These are phyloP conservation scores for Phrynocephalus forsythii DNA, from an alignment of 2,797 vertebrate genomes.

Conservation along the genomic window DNA sequence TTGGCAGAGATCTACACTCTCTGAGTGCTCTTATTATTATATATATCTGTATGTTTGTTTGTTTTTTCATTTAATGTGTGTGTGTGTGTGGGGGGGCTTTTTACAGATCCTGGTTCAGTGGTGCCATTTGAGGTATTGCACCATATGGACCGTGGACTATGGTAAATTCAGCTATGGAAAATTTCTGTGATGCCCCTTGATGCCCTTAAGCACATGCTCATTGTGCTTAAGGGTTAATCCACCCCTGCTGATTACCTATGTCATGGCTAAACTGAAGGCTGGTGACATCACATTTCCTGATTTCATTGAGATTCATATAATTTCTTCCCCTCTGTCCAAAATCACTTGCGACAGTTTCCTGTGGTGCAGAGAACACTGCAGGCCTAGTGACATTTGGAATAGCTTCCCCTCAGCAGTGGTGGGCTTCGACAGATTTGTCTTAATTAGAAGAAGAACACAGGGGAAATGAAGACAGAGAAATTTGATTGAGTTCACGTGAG, in stretches of 20 bases:
- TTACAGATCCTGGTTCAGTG: no score
- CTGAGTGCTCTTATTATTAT: no score
- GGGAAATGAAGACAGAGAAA: slow-evolving; percentile 62
- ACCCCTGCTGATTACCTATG: background rate
- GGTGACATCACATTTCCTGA: slow-evolving; percentile 58
- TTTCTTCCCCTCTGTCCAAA: slow-evolving; percentile 63
- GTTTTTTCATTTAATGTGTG: no score
- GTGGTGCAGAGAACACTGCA: slow-evolving; percentile 62
- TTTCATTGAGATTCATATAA: slow-evolving; percentile 67
- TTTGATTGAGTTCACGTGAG: slow-evolving; percentile 54
- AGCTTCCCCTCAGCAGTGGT: slow-evolving; percentile 60
- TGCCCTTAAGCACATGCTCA: no score
- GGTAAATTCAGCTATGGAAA: no score
- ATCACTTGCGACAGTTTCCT: slow-evolving; percentile 66
- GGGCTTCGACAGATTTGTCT: slow-evolving; percentile 71
- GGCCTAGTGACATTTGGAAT: slow-evolving; percentile 63
- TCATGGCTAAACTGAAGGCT: slow-evolving; percentile 49
- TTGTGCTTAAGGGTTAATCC: no score
- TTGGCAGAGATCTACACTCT: no score
- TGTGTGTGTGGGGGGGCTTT: no score
- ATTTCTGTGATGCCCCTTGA: no score
- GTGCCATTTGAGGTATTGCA: no score
- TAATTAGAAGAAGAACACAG: slow-evolving; percentile 66
- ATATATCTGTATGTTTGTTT: no score
- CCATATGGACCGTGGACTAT: no score